Conservation (phyloP, 1,140 invertebrate species). For the Anadara kagoshimensis region DNA sequence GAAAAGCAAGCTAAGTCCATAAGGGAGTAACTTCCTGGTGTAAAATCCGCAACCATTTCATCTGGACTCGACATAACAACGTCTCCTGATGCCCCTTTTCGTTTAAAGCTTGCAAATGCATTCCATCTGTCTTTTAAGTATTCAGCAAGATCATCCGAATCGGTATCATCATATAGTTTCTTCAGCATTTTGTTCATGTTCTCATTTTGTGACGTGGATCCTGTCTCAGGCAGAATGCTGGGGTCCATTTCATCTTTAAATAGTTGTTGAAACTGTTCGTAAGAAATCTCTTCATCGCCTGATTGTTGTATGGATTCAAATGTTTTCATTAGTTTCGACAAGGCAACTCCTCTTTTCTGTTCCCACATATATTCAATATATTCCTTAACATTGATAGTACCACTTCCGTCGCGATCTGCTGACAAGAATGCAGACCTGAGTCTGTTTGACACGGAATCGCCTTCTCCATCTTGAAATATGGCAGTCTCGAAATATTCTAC, state of each 20-base stretch:
- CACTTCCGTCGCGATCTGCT: conserved; percentile 35
- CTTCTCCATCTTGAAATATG: conserved; percentile 23
- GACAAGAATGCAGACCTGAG: conserved; percentile 28
- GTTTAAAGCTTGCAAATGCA: conserved; percentile 22
- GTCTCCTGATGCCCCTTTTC: conserved; percentile 7
- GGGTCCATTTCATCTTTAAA: no score
- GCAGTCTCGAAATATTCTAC: conserved; percentile 23
- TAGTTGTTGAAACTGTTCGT: not conserved
- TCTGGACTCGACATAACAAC: conserved; percentile 35
- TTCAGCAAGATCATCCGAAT: conserved; percentile 11
- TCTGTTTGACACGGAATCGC: conserved; percentile 1
- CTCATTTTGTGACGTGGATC: no score
- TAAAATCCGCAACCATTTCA: conserved; percentile 38
- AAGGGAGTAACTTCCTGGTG: conserved; percentile 40
- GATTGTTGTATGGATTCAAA: not conserved
- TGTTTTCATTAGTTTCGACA: conserved; percentile 12
- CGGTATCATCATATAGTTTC: not conserved
- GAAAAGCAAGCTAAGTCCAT: conserved; percentile 37
- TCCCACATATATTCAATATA: conserved; percentile 40
- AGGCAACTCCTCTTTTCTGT: conserved; percentile 5
- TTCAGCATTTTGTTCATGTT: not conserved
- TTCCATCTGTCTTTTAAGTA: conserved; percentile 21
- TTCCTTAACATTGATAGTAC: conserved; percentile 35
- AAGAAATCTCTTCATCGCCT: conserved; percentile 12
- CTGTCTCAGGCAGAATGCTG: no score